Base-by-base conservation (phyloP, 2,113 vertebrate species). In the Myotis lucifugus region DNA sequence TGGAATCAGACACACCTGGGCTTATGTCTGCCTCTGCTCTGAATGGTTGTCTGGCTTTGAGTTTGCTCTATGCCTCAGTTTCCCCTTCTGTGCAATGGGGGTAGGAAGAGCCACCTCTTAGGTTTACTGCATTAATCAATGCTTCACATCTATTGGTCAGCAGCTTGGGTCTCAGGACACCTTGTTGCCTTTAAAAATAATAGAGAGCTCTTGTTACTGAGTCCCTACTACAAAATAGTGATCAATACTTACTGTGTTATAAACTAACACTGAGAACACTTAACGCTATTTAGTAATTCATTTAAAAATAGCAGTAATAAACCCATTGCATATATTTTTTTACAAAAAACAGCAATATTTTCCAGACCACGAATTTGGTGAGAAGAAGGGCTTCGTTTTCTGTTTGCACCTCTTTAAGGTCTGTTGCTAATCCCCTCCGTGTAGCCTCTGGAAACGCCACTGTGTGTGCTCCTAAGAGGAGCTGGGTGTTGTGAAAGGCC, bases 271-370 rank as follows among this genome's bases (percentile, higher is more conserved):
- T 12, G 50, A 66, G 83, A 29, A 37, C 37, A 19, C n/a, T 59
- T 74, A 21, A 82, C 25, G 19, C 29, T 25, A 32, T 34, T 67
- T 70, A 70, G 48, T 81, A 90, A 91, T 85, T 88, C 19, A 54
- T 74, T 89, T 88, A 42, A 86, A 93, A 91, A 81, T 34, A 85
- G 66, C 29, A 85, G 40, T 48, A 54, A 54, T 37, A 86, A 91
- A 27, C 42, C 13, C 13, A 48, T 46, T 34, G 48, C 27, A 18
- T 42, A 72, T 56, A 73, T 85, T 95, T 95, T 42, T 42, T 67
- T 56, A 76, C 50, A 48, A 19, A 46, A 95, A 87, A 61, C 9
- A 76, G 40, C 2, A 17, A 32, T 15, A 50, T 10, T 93, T 92
- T 90, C 27, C 74, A 92, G 56, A 52, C 74, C 18, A 59, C 42